Conservation (phyloP, 2,888 invertebrate genomes). For the Hydrotaea diabolus region DNA sequence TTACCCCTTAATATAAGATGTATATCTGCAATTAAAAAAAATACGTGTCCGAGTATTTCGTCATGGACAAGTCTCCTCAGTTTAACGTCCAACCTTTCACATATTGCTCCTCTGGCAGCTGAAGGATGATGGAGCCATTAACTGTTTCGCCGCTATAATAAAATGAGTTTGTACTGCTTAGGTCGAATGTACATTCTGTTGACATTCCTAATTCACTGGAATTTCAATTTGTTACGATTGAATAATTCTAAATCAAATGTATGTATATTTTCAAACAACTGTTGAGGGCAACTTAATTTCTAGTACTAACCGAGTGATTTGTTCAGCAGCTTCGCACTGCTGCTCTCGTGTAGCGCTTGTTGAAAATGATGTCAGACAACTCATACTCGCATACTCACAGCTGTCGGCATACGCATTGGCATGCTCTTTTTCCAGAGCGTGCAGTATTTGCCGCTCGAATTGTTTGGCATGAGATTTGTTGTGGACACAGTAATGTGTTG, state of each 20-base stretch:
- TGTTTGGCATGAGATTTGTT: no score
- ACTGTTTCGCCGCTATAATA: slow-evolving; percentile 75
- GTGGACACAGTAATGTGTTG: no score
- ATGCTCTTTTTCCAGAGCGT: no score
- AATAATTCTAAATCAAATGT: no score
- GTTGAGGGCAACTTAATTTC: background rate
- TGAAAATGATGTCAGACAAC: background rate
- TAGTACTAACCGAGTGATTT: background rate
- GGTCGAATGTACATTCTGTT: slow-evolving; percentile 65
- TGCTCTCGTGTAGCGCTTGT: background rate
- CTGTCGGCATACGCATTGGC: background rate
- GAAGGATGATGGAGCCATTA: slow-evolving; percentile 67
- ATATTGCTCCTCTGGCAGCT: slow-evolving; percentile 49
- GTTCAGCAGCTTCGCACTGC: background rate
- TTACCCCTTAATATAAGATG: slow-evolving; percentile 69
- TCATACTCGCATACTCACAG: background rate
- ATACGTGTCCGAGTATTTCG: no score
- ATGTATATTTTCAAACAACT: background rate
- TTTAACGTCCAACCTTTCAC: slow-evolving; percentile 61
- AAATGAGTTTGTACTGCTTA: slow-evolving; percentile 71
- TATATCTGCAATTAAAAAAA: slow-evolving; percentile 62
- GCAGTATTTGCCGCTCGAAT: no score
- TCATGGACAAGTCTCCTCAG: background rate
- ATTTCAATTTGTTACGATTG: background rate
- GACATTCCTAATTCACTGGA: slow-evolving; percentile 49